Percentiles rank a stretch among this genome's conserved stretches.
phyloP scores from a whole-genome alignment of 2,888 invertebrate genomes.

The Drosophila merina region DNA sequence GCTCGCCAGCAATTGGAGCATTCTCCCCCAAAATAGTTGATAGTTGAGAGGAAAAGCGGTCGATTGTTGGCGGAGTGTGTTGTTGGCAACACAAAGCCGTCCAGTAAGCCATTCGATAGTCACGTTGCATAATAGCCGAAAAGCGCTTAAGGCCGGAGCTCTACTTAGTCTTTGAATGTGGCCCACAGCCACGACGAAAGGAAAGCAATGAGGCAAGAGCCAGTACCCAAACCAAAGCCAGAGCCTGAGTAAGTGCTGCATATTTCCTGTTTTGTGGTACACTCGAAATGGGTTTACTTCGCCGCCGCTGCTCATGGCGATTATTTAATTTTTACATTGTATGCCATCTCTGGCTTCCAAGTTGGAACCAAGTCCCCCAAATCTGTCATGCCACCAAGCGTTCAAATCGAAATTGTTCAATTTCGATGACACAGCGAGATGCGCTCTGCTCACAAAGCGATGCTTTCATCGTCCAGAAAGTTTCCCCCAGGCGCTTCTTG shows the following conservation, averaged over 20 bases:
- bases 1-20: conserved; percentile 19
- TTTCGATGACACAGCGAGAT: conserved; percentile 7
- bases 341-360: conserved; percentile 3
- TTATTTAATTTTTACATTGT: conserved; percentile 31
- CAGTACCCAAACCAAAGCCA: background rate
- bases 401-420: conserved; percentile 22
- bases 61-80: conserved; percentile 13
- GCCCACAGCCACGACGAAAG: conserved; percentile 31
- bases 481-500: background rate
- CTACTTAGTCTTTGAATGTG: conserved; percentile 55
- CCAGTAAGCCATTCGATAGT: conserved; percentile 42
- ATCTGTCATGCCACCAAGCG: conserved; percentile 25
- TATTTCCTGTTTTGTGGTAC: conserved; percentile 68
- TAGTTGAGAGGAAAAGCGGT: conserved; percentile 24
- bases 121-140: conserved; percentile 68
- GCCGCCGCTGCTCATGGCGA: conserved; percentile 5
- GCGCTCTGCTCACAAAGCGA: conserved; percentile 1
- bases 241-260: conserved; percentile 39
- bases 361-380: conserved; percentile 1
- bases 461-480: background rate
- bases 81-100: conserved; percentile 31
- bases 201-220: conserved; percentile 31
- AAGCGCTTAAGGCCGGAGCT: conserved; percentile 52
- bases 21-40: conserved; percentile 32
- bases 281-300: conserved; percentile 46